These are phyloP conservation scores for Sacculina carcini DNA, from an alignment of 2,888 invertebrate genomes.

Conservation along the genomic window DNA sequence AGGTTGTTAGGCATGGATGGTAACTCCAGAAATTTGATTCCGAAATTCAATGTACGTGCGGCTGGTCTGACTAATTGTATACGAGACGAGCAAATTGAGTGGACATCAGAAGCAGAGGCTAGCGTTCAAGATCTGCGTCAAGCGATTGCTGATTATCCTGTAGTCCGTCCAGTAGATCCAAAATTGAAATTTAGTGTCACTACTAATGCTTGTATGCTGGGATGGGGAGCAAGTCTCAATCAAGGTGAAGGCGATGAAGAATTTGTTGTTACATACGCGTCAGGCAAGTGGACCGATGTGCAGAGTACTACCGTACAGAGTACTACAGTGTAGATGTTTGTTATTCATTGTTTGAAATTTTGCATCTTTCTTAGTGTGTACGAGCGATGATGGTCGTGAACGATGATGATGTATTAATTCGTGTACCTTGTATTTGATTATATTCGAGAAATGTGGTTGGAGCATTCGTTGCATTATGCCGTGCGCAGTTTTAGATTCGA, in stretches of 20 bases:
- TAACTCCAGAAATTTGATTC: background rate
- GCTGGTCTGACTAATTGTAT: background rate
- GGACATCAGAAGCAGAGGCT: background rate
- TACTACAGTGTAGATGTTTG: slow-evolving; percentile 9
- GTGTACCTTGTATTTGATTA: too few species aligned
- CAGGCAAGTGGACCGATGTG: background rate
- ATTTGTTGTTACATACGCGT: slow-evolving; percentile 5
- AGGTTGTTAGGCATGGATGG: background rate
- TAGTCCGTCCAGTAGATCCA: background rate
- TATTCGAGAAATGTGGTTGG: too few species aligned
- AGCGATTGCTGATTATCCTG: background rate
- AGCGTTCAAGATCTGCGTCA: background rate
- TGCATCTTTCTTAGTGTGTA: too few species aligned
- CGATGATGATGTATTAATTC: too few species aligned
- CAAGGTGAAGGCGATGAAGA: background rate
- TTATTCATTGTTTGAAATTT: too few species aligned
- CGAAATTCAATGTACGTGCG: background rate
- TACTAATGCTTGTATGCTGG: slow-evolving; percentile 1
- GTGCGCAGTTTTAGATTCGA: too few species aligned
- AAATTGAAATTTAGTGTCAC: background rate
- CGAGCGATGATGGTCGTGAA: too few species aligned
- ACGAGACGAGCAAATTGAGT: background rate
- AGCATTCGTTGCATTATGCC: too few species aligned
- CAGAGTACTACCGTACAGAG: slow-evolving; percentile 3
- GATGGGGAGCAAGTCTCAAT: background rate